These are phyloP conservation scores for Oceanodroma tethys DNA, from an alignment of 2,113 vertebrate species.

Conservation along the genomic window DNA sequence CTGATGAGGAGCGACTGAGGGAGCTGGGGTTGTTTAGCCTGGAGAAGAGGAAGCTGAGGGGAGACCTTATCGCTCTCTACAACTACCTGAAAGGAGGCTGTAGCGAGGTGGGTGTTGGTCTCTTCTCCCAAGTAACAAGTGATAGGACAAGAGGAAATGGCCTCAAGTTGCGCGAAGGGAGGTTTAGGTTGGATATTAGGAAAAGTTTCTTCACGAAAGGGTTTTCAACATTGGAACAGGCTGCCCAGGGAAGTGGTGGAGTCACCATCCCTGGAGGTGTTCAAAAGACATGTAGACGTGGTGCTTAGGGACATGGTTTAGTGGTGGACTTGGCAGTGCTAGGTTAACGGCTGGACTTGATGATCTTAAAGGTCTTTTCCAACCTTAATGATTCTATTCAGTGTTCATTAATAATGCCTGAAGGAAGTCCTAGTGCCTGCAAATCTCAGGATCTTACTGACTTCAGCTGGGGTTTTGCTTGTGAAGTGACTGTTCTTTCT, in stretches of 20 bases:
- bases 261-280: not conserved
- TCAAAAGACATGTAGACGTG: not conserved
- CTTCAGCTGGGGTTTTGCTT: not conserved
- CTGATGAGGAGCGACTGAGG: not conserved
- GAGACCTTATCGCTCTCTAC: not conserved
- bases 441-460: not conserved
- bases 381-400: not conserved
- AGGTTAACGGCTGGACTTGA: not conserved
- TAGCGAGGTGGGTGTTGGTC: too few species aligned
- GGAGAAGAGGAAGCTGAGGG: not conserved
- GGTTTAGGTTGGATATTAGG: not conserved
- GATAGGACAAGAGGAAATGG: not conserved
- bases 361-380: not conserved
- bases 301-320: not conserved
- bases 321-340: not conserved
- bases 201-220: not conserved
- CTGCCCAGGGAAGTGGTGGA: not conserved
- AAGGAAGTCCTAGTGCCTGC: not conserved
- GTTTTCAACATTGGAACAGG: not conserved
- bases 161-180: not conserved
- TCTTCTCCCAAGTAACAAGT: not conserved
- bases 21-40: not conserved
- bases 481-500: not conserved
- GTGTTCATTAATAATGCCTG: not conserved
- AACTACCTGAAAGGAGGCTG: not conserved